Percentiles rank a stretch among this genome's conserved stretches.
These are phyloP conservation scores for Stenichneumon culpator DNA, from an alignment of 2,888 invertebrate genomes.

Conservation along the genomic window DNA sequence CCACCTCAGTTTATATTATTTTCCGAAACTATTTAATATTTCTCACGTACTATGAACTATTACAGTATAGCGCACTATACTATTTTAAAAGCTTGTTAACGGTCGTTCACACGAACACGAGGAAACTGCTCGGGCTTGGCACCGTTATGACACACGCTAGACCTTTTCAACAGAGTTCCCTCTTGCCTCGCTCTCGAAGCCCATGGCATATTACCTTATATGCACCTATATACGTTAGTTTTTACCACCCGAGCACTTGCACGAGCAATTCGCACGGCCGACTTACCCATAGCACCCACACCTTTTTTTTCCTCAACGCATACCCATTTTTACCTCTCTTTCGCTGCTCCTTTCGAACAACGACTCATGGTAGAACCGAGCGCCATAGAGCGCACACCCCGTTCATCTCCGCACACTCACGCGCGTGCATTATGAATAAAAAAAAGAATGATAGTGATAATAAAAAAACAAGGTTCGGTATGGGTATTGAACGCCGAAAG, in stretches of 20 bases:
- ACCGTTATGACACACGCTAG: conserved; percentile 27
- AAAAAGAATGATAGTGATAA: conserved; percentile 6
- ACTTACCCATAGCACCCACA: conserved; percentile 47
- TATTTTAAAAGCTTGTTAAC: conserved; percentile 67
- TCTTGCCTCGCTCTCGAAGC: conserved; percentile 31
- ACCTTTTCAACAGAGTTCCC: conserved; percentile 47
- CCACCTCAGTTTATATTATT: not conserved
- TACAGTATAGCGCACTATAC: conserved; percentile 34
- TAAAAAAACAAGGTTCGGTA: conserved; percentile 62
- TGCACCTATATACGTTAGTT: conserved; percentile 43
- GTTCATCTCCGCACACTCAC: conserved; percentile 21
- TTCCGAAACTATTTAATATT: not conserved
- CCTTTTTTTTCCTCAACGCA: conserved; percentile 20
- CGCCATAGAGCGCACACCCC: conserved; percentile 4
- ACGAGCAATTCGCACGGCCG: conserved; percentile 63
- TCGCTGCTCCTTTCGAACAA: conserved; percentile 42
- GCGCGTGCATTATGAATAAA: conserved; percentile 42
- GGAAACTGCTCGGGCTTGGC: conserved; percentile 27
- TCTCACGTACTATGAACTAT: not conserved
- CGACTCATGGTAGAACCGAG: conserved; percentile 35
- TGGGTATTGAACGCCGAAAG: conserved; percentile 54
- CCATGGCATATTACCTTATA: conserved; percentile 23
- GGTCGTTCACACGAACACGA: conserved; percentile 52
- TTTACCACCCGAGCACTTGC: conserved; percentile 58
- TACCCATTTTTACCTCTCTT: conserved; percentile 39